phyloP scores from a whole-genome alignment of 2,888 invertebrate genomes.

The Dasypolia templi region DNA sequence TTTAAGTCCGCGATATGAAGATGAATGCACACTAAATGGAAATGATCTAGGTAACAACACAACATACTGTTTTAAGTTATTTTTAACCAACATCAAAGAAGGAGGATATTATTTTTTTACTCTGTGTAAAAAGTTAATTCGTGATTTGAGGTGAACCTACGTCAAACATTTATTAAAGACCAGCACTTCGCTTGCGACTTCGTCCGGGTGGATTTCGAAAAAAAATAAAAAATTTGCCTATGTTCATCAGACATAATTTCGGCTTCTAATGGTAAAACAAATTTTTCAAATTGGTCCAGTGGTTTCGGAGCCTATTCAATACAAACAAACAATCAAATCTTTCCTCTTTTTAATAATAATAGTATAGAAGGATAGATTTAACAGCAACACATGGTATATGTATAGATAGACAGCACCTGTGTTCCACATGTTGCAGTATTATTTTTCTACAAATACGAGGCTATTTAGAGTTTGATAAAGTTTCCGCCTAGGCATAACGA shows the following conservation, averaged over 20 bases:
- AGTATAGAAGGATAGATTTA: too few relatives aligned
- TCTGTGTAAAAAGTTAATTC: neutral
- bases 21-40: conserved; percentile 2
- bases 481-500: conserved; percentile 66
- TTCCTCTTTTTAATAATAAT: too few relatives aligned
- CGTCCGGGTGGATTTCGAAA: too few relatives aligned
- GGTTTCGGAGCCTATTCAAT: too few relatives aligned
- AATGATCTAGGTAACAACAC: conserved; percentile 4
- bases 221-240: too few relatives aligned
- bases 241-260: too few relatives aligned
- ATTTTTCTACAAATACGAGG: conserved; percentile 18
- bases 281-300: too few relatives aligned
- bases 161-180: too few relatives aligned
- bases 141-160: neutral
- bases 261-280: too few relatives aligned
- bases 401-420: neutral
- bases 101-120: neutral
- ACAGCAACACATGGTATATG: neutral
- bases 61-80: neutral
- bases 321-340: too few relatives aligned
- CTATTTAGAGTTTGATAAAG: conserved; percentile 59
- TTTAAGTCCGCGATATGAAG: conserved; percentile 35
- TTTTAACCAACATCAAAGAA: neutral
- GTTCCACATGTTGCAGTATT: conserved; percentile 7
- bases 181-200: too few relatives aligned